Evolutionary conservation across 64 coral and sea anemone species (phyloP), one percentile per base, ranked within the genome.

Genomic region (Montipora efflorescens): DNA sequence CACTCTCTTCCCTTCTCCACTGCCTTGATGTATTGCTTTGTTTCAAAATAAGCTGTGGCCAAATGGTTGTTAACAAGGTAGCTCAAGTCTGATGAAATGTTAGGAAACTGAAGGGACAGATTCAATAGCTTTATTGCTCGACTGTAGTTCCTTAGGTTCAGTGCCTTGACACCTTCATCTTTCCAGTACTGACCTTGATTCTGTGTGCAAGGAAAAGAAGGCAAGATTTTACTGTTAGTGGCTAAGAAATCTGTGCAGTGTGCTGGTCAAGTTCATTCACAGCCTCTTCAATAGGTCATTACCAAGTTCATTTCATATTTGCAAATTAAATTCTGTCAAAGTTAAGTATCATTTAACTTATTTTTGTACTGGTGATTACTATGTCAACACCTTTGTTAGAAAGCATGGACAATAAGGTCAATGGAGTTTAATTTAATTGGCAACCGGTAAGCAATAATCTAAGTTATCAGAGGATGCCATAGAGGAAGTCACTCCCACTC

Each of bases 161-260:
- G 15, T 18, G 84, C 92, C 28, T 64, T 79, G 1, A 81, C 44
- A 1, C 75, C 92, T 79, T 79, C 66, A 19, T 93, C 92, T 36
- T 93, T 93, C 92, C 92, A 93, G 59, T 72, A 76, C 14, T 93
- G 92, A 87, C 76, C 75, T 59, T 88, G 92, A 80, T 25, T 80
- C 92, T 93, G 45, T 5, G 16, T 47, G 4, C 25, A 79, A 87
- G 8, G 23, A 75, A 84, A 52, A 47, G 76, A 78, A 50, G 44
- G 18, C 11, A 16, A 49, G 8, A 2, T 77, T 77, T 48, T 16
- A 20, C 44, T 5, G 28, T 76, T 21, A 45, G 22, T 12, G 74
- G 28, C 11, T 14, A 43, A 75, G 23, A 36, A 36, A 36, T 36
- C 36, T 36, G 1, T 36, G 36, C 70, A 8, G 20, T 68, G 12